A percentile compares a stretch with the other conserved stretches of the same genome.
These are phyloP conservation scores for Bambusicola thoracicus DNA, from an alignment of 2,113 vertebrate genomes.

Conservation along the genomic window DNA sequence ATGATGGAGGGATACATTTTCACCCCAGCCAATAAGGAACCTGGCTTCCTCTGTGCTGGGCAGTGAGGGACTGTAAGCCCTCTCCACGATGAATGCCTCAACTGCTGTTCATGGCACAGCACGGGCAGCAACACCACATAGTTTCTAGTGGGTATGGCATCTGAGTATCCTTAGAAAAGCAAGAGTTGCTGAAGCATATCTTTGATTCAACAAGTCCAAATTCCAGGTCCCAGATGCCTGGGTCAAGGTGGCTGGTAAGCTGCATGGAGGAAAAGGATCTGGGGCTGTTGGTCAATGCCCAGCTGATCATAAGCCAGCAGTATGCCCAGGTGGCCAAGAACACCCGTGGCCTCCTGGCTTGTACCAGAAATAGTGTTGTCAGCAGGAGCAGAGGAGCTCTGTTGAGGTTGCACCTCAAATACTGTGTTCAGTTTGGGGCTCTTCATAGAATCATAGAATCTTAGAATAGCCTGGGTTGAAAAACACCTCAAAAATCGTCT, in stretches of 20 bases:
- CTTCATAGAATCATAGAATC: too few relatives aligned
- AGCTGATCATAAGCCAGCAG: too few relatives aligned
- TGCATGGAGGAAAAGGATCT: too few relatives aligned
- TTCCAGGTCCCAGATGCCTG: too few relatives aligned
- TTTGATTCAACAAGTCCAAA: too few relatives aligned
- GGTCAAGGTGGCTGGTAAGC: too few relatives aligned
- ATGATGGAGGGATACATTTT: background rate
- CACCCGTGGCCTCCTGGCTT: background rate
- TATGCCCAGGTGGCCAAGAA: too few relatives aligned
- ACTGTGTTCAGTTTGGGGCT: background rate
- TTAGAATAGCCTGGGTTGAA: too few relatives aligned
- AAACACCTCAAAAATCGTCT: too few relatives aligned
- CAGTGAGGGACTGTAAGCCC: rapidly evolving
- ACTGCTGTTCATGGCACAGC: background rate
- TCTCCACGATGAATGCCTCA: rapidly evolving
- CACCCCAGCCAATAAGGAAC: background rate
- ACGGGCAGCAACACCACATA: background rate
- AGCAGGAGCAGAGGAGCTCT: background rate
- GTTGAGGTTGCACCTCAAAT: background rate
- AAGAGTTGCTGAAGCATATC: too few relatives aligned
- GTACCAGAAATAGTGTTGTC: background rate
- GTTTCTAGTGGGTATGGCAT: background rate
- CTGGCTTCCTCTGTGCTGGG: background rate
- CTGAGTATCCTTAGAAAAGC: background rate
- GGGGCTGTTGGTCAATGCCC: too few relatives aligned